Conservation (phyloP, 2,888 invertebrate genomes). For the Pecten maximus region DNA sequence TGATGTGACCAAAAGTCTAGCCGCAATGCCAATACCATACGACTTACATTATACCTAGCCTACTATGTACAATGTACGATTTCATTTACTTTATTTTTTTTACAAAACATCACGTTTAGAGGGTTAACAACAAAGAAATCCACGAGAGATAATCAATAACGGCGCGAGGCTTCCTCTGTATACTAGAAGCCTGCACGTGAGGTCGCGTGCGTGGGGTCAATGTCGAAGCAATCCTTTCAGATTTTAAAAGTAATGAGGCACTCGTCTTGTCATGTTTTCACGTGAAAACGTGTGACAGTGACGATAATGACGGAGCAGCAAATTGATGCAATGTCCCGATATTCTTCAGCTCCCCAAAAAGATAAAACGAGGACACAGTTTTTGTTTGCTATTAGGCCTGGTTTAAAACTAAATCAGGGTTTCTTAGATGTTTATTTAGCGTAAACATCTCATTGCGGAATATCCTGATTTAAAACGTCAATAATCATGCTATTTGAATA, state of each 20-base stretch:
- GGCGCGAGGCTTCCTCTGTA: neutral
- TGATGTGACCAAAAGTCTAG: neutral
- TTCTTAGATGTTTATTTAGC: neutral
- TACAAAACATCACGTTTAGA: neutral
- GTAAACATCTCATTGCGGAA: neutral
- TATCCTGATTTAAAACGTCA: neutral
- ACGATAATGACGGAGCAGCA: neutral
- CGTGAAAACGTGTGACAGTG: conserved; percentile 21
- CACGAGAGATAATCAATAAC: neutral
- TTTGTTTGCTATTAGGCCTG: neutral
- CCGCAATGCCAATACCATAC: neutral
- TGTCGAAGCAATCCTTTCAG: conserved; percentile 5
- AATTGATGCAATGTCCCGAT: conserved; percentile 13
- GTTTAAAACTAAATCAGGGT: neutral
- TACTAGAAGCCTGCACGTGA: conserved; percentile 6
- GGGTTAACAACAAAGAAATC: conserved; percentile 4
- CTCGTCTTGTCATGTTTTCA: conserved; percentile 18
- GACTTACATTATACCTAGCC: neutral
- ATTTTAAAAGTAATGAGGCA: conserved; percentile 32
- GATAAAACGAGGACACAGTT: neutral
- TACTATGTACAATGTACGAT: no score
- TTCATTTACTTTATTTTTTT: neutral
- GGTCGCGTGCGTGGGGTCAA: conserved; percentile 9
- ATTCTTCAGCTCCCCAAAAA: neutral
- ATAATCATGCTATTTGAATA: neutral